Percentiles rank a stretch among this genome's conserved stretches.
Conservation (phyloP, 2,888 invertebrate genomes). For the Pristionchus maxplancki region DNA sequence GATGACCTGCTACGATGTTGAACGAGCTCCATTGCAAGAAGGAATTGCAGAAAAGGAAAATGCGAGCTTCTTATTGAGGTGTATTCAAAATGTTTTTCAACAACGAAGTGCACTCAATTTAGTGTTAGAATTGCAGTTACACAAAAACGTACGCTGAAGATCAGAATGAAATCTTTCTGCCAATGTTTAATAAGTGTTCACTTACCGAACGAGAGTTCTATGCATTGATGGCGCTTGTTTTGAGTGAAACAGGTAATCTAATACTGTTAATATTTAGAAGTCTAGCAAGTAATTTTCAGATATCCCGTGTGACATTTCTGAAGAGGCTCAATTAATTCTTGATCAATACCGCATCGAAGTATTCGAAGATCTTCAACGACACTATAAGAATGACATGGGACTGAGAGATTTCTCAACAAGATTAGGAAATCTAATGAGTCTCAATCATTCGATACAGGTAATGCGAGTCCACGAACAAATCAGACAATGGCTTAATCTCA, state of each 20-base stretch:
- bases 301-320: not conserved
- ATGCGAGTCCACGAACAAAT: no score
- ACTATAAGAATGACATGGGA: not conserved
- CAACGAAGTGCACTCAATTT: not conserved
- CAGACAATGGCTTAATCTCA: no score
- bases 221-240: not conserved
- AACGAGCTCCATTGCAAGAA: not conserved
- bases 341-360: not conserved
- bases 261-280: no score
- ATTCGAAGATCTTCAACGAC: not conserved
- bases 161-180: slow-evolving; percentile 8
- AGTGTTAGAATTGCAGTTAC: not conserved
- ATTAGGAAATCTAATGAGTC: not conserved
- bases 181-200: not conserved
- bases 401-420: not conserved
- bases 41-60: not conserved
- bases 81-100: not conserved
- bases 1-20: not conserved
- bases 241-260: not conserved
- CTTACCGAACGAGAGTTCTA: not conserved
- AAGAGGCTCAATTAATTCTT: not conserved
- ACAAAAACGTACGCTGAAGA: not conserved
- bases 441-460: not conserved
- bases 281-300: not conserved
- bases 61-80: not conserved